phyloP scores from a whole-genome alignment of 2,113 vertebrate genomes.

The Muntiacus reevesi region DNA sequence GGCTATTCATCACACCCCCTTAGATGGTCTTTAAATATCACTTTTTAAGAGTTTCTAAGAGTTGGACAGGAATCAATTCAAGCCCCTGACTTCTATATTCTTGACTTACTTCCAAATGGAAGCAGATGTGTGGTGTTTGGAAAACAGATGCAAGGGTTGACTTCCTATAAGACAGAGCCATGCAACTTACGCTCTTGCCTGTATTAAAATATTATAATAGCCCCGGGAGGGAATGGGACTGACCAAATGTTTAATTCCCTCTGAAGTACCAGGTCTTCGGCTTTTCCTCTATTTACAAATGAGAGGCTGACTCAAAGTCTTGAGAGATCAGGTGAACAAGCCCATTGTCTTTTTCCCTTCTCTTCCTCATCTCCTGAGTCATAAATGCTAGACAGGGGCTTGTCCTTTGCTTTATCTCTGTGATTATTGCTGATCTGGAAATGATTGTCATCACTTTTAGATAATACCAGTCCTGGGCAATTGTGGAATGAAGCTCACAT shows the following conservation, averaged over 20 bases:
- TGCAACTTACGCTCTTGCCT: background rate
- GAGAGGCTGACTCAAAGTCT: background rate
- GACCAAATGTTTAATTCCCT: background rate
- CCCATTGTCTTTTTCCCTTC: background rate
- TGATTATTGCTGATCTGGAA: background rate
- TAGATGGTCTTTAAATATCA: background rate
- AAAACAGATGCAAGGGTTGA: background rate
- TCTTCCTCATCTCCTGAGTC: background rate
- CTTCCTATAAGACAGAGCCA: background rate
- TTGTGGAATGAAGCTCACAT: background rate
- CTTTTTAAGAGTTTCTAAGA: slow-evolving; percentile 8
- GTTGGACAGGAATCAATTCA: background rate
- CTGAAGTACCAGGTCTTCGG: background rate
- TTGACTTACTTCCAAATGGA: background rate
- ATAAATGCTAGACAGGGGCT: background rate
- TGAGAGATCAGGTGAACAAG: background rate
- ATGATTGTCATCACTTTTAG: background rate
- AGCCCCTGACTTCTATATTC: background rate
- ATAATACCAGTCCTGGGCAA: background rate
- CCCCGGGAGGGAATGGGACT: background rate
- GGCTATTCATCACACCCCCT: background rate
- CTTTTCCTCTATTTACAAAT: background rate
- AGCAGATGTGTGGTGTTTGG: background rate
- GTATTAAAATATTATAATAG: background rate
- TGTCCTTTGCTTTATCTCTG: slow-evolving; percentile 3